Conservation (phyloP, 1,140 invertebrate genomes). For the Streblospio benedicti region DNA sequence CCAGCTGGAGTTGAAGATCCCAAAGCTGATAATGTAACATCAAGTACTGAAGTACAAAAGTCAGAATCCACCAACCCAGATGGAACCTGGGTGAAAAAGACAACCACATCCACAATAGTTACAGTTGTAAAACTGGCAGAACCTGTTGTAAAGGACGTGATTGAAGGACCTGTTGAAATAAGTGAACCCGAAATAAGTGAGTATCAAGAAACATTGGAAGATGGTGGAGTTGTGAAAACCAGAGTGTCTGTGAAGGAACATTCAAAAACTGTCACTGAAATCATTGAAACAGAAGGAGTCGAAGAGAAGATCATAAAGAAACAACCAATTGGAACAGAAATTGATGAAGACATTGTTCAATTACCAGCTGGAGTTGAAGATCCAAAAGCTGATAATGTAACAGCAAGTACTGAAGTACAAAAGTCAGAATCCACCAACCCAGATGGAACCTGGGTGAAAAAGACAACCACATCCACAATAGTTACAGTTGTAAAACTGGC, state of each 20-base stretch:
- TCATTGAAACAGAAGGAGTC: background rate
- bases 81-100: slow-evolving; percentile 26
- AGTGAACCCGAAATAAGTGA: slow-evolving; percentile 38
- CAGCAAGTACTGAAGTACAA: slow-evolving; percentile 5
- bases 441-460: slow-evolving; percentile 31
- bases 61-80: slow-evolving; percentile 23
- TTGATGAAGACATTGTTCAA: background rate
- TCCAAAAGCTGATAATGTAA: background rate
- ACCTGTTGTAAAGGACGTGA: too few relatives aligned
- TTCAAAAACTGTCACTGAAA: background rate
- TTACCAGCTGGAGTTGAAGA: background rate
- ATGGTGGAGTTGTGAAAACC: slow-evolving; percentile 32
- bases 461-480: background rate
- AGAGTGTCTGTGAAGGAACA: slow-evolving; percentile 12
- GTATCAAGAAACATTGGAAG: slow-evolving; percentile 28
- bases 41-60: slow-evolving; percentile 4
- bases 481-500: background rate
- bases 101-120: background rate
- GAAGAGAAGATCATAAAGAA: background rate
- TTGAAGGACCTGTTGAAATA: background rate
- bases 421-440: slow-evolving; percentile 16
- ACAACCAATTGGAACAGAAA: background rate
- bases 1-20: background rate
- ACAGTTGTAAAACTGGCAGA: too few relatives aligned
- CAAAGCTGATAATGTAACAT: background rate